A percentile compares a stretch with the other conserved stretches of the same genome.
These are phyloP conservation scores for Sciurus vulgaris DNA, from an alignment of 2,797 vertebrate species.

Conservation along the genomic window DNA sequence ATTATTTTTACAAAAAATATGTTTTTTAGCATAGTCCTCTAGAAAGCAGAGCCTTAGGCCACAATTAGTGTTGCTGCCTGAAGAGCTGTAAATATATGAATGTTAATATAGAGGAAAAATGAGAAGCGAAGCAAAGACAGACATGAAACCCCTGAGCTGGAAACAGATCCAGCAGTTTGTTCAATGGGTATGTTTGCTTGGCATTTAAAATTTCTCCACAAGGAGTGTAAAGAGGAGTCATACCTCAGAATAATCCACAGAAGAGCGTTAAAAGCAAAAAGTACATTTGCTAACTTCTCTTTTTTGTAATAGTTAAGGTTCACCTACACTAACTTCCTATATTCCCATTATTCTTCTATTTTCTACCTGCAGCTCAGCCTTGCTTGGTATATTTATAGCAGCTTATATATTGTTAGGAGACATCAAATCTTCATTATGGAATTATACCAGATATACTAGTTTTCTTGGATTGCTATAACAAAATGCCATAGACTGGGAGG, in stretches of 20 bases:
- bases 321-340: no score
- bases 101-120: background rate
- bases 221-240: background rate
- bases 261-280: background rate
- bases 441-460: background rate
- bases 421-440: background rate
- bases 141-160: background rate
- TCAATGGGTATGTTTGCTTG: background rate
- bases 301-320: background rate
- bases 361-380: background rate
- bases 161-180: background rate
- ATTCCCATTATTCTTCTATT: background rate
- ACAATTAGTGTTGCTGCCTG: background rate
- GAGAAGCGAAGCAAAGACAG: background rate
- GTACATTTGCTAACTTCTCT: background rate
- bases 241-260: no score
- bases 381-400: background rate
- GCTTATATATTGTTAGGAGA: background rate
- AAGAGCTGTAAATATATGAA: rapidly evolving
- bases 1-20: background rate
- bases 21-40: background rate
- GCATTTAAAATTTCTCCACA: background rate
- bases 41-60: background rate
- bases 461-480: background rate
- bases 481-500: background rate